These are phyloP conservation scores for Rhagoletis pomonella DNA, from an alignment of 1,140 invertebrate genomes.

Conservation along the genomic window DNA sequence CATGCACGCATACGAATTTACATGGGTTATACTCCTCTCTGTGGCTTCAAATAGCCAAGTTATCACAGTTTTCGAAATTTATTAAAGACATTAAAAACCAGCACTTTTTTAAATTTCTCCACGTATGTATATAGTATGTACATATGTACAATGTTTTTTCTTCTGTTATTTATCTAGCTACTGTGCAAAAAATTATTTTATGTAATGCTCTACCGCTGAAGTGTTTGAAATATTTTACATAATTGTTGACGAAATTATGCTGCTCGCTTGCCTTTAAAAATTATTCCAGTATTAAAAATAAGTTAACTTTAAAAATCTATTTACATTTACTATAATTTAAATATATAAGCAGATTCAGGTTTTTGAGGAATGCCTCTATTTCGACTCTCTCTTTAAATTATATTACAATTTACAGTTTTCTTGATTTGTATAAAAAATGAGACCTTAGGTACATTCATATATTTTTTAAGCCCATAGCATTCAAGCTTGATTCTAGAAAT, in stretches of 20 bases:
- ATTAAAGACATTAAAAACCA: not conserved
- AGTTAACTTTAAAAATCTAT: slow-evolving; percentile 17
- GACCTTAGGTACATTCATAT: slow-evolving; percentile 25
- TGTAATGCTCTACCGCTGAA: not conserved
- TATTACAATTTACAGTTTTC: slow-evolving; percentile 27
- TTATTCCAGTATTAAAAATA: slow-evolving; percentile 1
- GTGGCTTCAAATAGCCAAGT: not conserved
- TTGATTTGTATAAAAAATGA: slow-evolving; percentile 32
- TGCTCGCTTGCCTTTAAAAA: not conserved
- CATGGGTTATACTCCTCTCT: too few relatives aligned
- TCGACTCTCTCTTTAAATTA: slow-evolving; percentile 40
- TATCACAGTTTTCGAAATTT: slow-evolving; percentile 17
- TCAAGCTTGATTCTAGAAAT: slow-evolving; percentile 26
- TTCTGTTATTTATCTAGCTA: too few relatives aligned
- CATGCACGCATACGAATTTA: too few relatives aligned
- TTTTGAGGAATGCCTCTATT: slow-evolving; percentile 48
- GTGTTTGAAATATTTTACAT: not conserved
- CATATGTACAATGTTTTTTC: too few relatives aligned
- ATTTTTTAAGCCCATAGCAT: slow-evolving; percentile 15
- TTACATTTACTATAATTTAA: slow-evolving; percentile 36
- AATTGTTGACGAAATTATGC: not conserved
- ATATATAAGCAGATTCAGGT: slow-evolving; percentile 34
- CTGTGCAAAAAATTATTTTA: not conserved
- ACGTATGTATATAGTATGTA: too few relatives aligned
- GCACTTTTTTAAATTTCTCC: too few relatives aligned